Conservation (phyloP, 64 coral and sea anemone species). For the Dendronephthya gigantea region DNA sequence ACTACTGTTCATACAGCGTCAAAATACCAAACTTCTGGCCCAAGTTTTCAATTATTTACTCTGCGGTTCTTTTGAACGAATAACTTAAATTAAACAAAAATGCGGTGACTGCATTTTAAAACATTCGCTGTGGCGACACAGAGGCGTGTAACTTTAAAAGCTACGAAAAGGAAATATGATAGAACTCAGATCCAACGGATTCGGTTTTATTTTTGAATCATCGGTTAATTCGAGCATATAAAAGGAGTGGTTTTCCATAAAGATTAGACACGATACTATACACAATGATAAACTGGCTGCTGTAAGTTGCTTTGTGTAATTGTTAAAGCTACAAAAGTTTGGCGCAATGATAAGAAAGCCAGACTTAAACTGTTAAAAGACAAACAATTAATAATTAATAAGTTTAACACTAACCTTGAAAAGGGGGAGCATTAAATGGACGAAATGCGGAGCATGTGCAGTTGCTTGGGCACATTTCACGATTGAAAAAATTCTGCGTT, state of each 20-base stretch:
- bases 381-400: neutral
- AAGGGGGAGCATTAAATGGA: neutral
- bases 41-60: neutral
- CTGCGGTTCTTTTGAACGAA: neutral
- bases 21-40: neutral
- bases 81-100: neutral
- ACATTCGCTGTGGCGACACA: neutral
- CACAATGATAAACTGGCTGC: too few species aligned
- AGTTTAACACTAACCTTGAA: conserved; percentile 7
- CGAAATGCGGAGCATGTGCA: neutral
- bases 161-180: too few species aligned
- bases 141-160: too few species aligned
- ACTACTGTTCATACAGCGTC: neutral
- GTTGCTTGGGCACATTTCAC: neutral
- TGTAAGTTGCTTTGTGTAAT: neutral
- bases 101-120: neutral
- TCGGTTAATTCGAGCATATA: too few species aligned
- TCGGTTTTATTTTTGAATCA: too few species aligned
- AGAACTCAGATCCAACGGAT: too few species aligned
- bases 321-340: neutral
- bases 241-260: too few species aligned
- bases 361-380: neutral
- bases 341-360: neutral
- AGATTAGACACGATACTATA: too few species aligned
- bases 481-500: neutral